phyloP scores from a whole-genome alignment of 2,888 invertebrate species.

The Heteropelma amictum region DNA sequence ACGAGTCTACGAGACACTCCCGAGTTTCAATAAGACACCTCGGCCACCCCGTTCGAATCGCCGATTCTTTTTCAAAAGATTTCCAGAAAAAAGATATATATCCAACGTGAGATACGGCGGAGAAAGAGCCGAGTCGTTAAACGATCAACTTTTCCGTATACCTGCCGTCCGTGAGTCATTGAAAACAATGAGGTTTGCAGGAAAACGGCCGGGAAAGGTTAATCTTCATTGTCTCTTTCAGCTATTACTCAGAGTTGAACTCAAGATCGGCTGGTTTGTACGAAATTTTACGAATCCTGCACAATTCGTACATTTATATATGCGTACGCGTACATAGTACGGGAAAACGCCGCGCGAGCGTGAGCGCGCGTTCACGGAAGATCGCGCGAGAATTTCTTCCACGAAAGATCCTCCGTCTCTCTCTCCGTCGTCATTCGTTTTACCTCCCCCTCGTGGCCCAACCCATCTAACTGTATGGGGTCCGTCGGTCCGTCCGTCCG shows the following conservation, averaged over 20 bases:
- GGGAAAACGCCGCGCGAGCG: conserved; percentile 56
- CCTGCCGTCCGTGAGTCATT: not conserved
- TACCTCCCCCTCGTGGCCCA: conserved; percentile 38
- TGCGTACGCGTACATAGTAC: not conserved
- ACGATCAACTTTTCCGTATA: not conserved
- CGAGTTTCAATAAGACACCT: too few relatives aligned
- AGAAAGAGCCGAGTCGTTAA: too few relatives aligned
- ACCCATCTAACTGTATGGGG: too few relatives aligned
- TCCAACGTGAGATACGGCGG: too few relatives aligned
- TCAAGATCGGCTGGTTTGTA: conserved; percentile 8
- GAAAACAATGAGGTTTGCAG: not conserved
- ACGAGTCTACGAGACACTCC: too few relatives aligned
- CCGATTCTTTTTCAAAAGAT: too few relatives aligned
- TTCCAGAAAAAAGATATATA: too few relatives aligned
- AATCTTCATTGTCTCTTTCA: not conserved
- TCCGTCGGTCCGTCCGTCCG: conserved; percentile 36
- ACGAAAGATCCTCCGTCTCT: conserved; percentile 60
- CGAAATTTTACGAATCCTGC: conserved; percentile 16
- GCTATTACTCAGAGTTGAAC: conserved; percentile 9
- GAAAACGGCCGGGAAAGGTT: not conserved
- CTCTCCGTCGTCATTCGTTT: conserved; percentile 58
- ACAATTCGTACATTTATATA: not conserved
- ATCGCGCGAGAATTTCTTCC: conserved; percentile 61
- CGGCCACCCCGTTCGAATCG: too few relatives aligned
- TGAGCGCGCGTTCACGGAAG: conserved; percentile 56